Evolutionary conservation across 2,797 vertebrate species (phyloP).

Genomic region (Euthynnus affinis): DNA sequence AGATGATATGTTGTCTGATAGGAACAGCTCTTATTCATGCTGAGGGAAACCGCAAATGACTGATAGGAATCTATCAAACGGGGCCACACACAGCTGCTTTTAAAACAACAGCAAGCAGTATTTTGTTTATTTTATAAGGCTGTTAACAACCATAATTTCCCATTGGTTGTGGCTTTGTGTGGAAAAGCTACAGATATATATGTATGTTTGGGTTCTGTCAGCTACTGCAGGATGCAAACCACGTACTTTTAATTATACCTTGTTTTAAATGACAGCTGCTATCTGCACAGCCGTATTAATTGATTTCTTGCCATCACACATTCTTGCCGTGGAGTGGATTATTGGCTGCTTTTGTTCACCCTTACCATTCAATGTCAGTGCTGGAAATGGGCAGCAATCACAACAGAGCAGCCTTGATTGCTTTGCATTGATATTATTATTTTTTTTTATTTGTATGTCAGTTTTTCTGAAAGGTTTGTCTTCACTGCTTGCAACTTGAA

Average conservation of each 20-base stretch:
- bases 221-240: not conserved
- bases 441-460: not conserved
- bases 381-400: not conserved
- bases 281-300: not conserved
- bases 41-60: conserved; percentile 1
- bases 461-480: not conserved
- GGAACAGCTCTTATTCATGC: conserved; percentile 6
- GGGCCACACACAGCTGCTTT: conserved; percentile 4
- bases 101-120: not conserved
- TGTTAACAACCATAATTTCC: conserved; percentile 12
- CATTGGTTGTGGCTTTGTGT: not conserved
- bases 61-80: conserved; percentile 31
- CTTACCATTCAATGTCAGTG: not conserved
- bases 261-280: conserved; percentile 3
- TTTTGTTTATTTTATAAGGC: not conserved
- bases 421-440: not conserved
- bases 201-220: not conserved
- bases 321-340: not conserved
- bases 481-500: not conserved
- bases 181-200: not conserved
- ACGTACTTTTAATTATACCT: conserved; percentile 14
- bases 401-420: not conserved
- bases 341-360: not conserved
- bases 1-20: not conserved
- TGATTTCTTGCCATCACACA: not conserved